Conservation (phyloP, 2,888 invertebrate species). For the Dynastes hyllus region DNA sequence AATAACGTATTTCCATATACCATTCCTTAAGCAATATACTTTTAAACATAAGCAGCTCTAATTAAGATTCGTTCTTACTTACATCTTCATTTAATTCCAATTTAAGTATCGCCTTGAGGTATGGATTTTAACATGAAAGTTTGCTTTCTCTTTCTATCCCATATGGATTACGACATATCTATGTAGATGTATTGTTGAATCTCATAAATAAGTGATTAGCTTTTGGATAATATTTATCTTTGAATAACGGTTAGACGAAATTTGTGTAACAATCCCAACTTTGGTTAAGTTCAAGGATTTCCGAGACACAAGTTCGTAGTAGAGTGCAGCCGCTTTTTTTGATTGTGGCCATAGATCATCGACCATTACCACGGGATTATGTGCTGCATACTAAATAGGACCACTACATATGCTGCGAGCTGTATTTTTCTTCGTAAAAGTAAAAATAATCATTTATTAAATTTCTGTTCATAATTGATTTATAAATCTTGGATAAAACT, state of each 20-base stretch:
- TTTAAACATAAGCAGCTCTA: neutral
- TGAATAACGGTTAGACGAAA: slow-evolving; percentile 37
- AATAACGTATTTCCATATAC: neutral
- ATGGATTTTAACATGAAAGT: neutral
- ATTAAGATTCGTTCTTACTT: neutral
- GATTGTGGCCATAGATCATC: neutral
- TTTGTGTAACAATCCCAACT: slow-evolving; percentile 31
- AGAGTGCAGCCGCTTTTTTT: slow-evolving; percentile 37
- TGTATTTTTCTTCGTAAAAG: neutral
- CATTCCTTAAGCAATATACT: neutral
- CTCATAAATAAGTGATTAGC: slow-evolving; percentile 44
- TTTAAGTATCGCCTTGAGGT: neutral
- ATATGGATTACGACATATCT: neutral
- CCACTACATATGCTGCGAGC: slow-evolving; percentile 14
- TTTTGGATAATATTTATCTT: slow-evolving; percentile 25
- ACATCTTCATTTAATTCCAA: neutral
- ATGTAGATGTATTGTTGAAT: neutral
- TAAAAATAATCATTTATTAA: too few species aligned
- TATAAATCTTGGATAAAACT: too few species aligned
- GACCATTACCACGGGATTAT: slow-evolving; percentile 28
- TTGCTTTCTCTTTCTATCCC: slow-evolving; percentile 5
- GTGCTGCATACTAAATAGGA: slow-evolving; percentile 26
- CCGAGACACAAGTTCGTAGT: neutral
- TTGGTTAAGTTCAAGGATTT: slow-evolving; percentile 46
- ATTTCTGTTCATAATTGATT: too few species aligned